Evolutionary conservation across 2,888 invertebrate genomes (phyloP), one percentile per base, ranked within the genome.

Genomic region (Diloba caeruleocephala): DNA sequence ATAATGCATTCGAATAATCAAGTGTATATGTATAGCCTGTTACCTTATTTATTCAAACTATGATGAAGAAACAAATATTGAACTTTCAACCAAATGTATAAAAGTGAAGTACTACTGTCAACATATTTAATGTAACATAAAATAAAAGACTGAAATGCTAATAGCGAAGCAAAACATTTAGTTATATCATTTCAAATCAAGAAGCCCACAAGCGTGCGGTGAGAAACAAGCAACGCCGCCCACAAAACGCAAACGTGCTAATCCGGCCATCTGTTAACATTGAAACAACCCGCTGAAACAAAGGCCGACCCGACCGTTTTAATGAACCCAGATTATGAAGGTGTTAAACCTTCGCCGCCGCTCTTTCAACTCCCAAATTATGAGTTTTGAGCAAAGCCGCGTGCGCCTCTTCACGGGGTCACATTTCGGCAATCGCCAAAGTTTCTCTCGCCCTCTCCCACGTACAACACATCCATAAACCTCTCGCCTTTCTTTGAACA

Each of bases 311-410:
- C 88, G 87, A 75, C 83, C 81, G 75, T 78, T 89, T 92, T 93
- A 93, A 93, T 93, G 92, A 92, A 87, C 85, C 83, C 85, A 90
- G 92, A 90, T 92, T 93, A 92, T 90, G 90, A 92, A 92, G 92
- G 93, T 92, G 93, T 92, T 92, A 93, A 92, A 89, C 88, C 88
- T 79, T 84, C 85, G 81, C 78, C 83, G 89, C 86, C 78, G 83
- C 84, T 88, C 92, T 91, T 92, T 92, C 89, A 90, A 92, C 90
- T 91, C 76, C 85, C 89, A 90, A 92, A 92, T 92, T 92, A 93
- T 92, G 87, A 87, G 86, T 88, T 88, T 84, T 84, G 86, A 85
- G 78, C 74, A 76, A 74, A 70, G 86, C 85, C 87, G 79, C 71
- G 80, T 83, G 74, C 67, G 71, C 57, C 68, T 71, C 85, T 87